Evolutionary conservation across 2,888 invertebrate species (phyloP), one percentile per base, ranked within the genome.

Genomic region (Hemaris fuciformis): DNA sequence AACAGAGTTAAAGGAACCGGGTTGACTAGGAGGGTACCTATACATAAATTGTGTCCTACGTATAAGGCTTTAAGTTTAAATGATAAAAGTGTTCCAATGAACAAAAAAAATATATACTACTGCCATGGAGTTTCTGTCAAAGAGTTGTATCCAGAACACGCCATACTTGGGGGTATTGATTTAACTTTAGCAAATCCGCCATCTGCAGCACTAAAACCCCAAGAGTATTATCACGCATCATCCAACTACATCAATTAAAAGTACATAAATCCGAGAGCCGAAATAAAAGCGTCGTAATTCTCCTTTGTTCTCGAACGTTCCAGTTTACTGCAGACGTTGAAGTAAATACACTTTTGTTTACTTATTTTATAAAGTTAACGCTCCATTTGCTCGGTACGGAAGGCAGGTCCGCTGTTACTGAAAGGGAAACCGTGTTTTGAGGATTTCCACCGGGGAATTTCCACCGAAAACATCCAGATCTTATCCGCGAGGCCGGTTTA

Each of bases 361-460:
- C 53, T 27, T 62, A 42, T 65, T 68, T 61, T 64, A 64, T 62
- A 62, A 71, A 76, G 76, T 75, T 74, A 75, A 73, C 69, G 65
- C 64, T 66, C 73, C 72, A 75, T 79, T 77, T 70, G 67, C 67
- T 27, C 64, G 57, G 43, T 62, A n/a, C n/a, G n/a, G 65, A 64
- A 66, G 73, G 70, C 66, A 69, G 66, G 62, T 57, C 62, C 69
- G 62, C 65, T 68, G 67, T 69, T 68, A 64, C 74, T 77, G 74
- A 83, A 76, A 81, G 83, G 71, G 70, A 79, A 81, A 76, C 63
- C 82, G 66, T 84, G 83, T 84, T 80, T 71, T 69, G 63, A 73
- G 71, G 72, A 76, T 73, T 78, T 73, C 73, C 70, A 66, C 62
- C 62, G 71, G 64, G 67, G 66, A 64, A 65, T 65, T 59, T 59